phyloP scores from a whole-genome alignment of 2,888 invertebrate species.

The Philonicus albiceps region DNA sequence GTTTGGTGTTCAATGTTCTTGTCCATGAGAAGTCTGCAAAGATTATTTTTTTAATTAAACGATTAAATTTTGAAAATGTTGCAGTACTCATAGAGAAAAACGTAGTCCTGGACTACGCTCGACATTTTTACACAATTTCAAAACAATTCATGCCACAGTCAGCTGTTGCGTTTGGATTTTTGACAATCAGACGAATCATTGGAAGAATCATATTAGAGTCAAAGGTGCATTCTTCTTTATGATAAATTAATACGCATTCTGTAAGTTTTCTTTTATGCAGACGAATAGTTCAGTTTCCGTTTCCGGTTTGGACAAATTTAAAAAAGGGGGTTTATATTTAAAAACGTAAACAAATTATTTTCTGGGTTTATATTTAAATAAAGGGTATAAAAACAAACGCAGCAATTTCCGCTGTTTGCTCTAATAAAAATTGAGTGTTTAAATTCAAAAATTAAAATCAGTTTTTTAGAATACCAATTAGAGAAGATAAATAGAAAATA shows the following conservation, averaged over 20 bases:
- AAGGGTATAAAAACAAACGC: too few species aligned
- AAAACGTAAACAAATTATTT: too few species aligned
- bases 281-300: not conserved
- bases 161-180: not conserved
- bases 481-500: too few species aligned
- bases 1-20: constrained; percentile 77
- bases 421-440: too few species aligned
- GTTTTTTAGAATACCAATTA: too few species aligned
- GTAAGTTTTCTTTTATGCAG: not conserved
- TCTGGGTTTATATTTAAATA: too few species aligned
- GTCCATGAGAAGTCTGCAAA: constrained; percentile 61
- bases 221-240: not conserved
- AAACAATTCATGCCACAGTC: not conserved
- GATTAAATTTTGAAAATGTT: not conserved
- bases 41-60: not conserved
- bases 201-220: not conserved
- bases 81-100: constrained; percentile 52
- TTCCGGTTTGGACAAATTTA: not conserved
- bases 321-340: too few species aligned
- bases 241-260: not conserved
- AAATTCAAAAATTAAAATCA: too few species aligned
- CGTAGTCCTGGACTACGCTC: constrained; percentile 51
- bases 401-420: too few species aligned
- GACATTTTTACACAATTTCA: constrained; percentile 49
- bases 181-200: not conserved